Base-by-base conservation (phyloP, 2,888 invertebrate species). In the Drosophila testacea region DNA sequence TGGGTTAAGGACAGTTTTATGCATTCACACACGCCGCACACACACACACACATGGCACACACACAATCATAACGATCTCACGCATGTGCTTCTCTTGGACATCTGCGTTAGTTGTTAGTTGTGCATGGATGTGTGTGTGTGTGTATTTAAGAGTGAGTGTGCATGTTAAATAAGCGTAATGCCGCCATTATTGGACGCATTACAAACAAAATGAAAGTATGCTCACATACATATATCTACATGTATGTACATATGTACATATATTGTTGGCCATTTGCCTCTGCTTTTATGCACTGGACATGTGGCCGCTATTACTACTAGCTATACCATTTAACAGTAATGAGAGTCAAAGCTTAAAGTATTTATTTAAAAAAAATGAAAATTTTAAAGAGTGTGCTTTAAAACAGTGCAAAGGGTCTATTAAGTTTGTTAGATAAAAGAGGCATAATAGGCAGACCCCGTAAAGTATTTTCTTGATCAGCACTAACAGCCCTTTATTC, bases 141-240 rank as follows among this genome's bases (percentile, higher is more conserved):
- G 56, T 64, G 28, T 61, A 50, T 52, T 34, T 51, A 46, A 67
- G 50, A 46, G 50, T 71, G 55, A 61, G 55, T 65, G 41, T 59
- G 79, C 77, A 82, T 90, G 89, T 84, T 88, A 87, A 89, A 88
- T 87, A 84, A 88, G 88, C 88, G 84, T 88, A 83, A 85, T 89
- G 85, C 81, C 81, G 82, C 85, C 88, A 89, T 88, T 89, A 89
- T 88, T 88, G 87, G 82, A 76, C 86, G 73, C 77, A 86, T 81
- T 81, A 82, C 86, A 86, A 87, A 88, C 86, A 85, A 85, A 85
- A 82, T 84, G 80, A 80, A 73, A 87, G 72, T 79, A 76, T 62
- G 68, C 70, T 62, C 70, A 71, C 67, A 62, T 65, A 51, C 56
- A 42, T 41, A 60, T 59, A 41, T 38, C 7, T 2, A 6, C 32